These are phyloP conservation scores for Sebastes itinus DNA, from an alignment of 2,797 vertebrate genomes.

Conservation along the genomic window DNA sequence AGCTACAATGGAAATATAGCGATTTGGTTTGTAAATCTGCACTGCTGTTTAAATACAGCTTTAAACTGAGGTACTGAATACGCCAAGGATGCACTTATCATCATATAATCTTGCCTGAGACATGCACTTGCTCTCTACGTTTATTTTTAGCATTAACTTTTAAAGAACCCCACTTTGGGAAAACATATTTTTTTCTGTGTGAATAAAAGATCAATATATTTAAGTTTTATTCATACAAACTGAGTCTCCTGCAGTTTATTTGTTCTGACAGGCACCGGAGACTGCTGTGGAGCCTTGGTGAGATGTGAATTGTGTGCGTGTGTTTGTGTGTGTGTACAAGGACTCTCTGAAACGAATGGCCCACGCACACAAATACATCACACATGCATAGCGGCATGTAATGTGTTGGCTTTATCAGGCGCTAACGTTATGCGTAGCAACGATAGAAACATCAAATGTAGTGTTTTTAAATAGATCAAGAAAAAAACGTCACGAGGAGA, in stretches of 20 bases:
- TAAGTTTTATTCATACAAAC: background rate
- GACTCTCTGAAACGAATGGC: background rate
- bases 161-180: background rate
- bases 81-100: background rate
- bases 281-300: background rate
- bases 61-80: background rate
- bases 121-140: background rate
- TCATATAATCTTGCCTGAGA: background rate
- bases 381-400: background rate
- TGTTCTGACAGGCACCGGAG: background rate
- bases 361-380: background rate
- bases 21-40: background rate
- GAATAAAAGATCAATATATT: constrained; percentile 9
- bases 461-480: background rate
- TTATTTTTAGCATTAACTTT: constrained; percentile 4
- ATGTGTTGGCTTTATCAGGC: background rate
- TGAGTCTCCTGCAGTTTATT: background rate
- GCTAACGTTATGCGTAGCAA: background rate
- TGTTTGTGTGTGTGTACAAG: background rate
- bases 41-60: background rate
- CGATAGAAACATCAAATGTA: background rate
- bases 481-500: background rate
- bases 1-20: background rate
- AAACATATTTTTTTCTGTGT: background rate
- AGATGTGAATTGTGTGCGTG: background rate